Conservation (phyloP, 2,797 vertebrate genomes). For the Triplophysa bombifrons region DNA sequence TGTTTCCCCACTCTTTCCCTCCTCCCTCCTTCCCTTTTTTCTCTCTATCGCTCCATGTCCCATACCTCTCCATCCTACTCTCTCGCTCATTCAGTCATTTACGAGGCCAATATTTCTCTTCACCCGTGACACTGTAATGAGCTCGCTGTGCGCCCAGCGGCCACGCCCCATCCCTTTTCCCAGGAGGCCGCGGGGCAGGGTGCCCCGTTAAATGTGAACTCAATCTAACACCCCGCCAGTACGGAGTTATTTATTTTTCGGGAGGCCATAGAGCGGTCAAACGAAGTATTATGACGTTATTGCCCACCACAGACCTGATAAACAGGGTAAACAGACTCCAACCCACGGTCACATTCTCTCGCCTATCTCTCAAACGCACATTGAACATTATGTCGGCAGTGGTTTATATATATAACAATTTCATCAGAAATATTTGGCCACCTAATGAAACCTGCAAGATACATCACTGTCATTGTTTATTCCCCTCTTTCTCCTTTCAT, state of each 20-base stretch:
- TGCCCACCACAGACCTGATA: constrained; percentile 49
- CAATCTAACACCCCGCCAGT: constrained; percentile 50
- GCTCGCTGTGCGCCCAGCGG: constrained; percentile 58
- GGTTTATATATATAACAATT: constrained; percentile 33
- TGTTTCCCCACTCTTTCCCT: constrained; percentile 70
- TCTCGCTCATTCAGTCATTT: constrained; percentile 55
- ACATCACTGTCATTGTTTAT: neutral
- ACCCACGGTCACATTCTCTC: constrained; percentile 52
- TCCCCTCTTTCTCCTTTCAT: constrained; percentile 28
- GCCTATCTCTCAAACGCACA: constrained; percentile 39
- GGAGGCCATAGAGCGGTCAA: constrained; percentile 48
- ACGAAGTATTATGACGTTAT: constrained; percentile 53
- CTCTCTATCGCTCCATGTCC: constrained; percentile 33
- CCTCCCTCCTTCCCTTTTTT: constrained; percentile 37
- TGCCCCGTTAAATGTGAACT: constrained; percentile 53
- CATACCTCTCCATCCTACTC: constrained; percentile 65
- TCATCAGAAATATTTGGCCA: constrained; percentile 27
- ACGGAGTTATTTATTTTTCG: constrained; percentile 58
- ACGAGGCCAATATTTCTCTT: constrained; percentile 74
- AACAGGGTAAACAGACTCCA: constrained; percentile 55
- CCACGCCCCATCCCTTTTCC: constrained; percentile 70
- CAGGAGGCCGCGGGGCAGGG: constrained; percentile 66
- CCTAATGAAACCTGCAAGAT: neutral
- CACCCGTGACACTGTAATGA: constrained; percentile 77
- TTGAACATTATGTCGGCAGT: constrained; percentile 27